Evolutionary conservation across 2,797 vertebrate species (phyloP).

Genomic region (Cuculus canorus): DNA sequence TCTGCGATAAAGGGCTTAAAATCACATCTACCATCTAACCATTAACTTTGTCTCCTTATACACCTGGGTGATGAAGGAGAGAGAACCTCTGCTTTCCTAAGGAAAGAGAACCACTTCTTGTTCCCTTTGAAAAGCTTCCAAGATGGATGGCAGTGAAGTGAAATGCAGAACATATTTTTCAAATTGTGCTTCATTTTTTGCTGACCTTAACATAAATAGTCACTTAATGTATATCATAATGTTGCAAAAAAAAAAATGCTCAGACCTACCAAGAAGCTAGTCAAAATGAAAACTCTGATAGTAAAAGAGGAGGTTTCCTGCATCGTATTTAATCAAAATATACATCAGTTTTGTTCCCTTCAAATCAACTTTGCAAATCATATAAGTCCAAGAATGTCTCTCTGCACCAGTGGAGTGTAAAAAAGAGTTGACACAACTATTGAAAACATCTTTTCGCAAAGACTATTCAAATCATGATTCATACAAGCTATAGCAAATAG

Average conservation of each 20-base stretch:
- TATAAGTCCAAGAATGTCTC: background rate
- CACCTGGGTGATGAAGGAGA: background rate
- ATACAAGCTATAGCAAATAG: background rate
- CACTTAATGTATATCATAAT: background rate
- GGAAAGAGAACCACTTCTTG: background rate
- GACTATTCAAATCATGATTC: background rate
- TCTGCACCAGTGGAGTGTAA: background rate
- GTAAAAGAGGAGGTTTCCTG: background rate
- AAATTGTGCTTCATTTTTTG: background rate
- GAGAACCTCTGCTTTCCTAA: background rate
- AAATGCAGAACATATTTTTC: background rate
- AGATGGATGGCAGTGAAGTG: background rate
- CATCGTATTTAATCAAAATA: background rate
- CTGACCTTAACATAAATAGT: background rate
- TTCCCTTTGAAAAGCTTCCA: background rate
- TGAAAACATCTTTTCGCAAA: background rate
- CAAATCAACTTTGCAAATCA: background rate
- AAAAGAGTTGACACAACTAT: background rate
- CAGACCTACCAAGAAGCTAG: background rate
- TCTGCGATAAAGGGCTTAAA: slow-evolving; percentile 40
- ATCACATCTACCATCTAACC: background rate
- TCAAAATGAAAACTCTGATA: background rate
- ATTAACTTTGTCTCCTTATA: background rate
- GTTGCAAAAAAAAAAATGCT: background rate
- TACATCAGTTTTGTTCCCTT: background rate